Percentiles rank a stretch among this genome's conserved stretches.
Evolutionary conservation across 2,888 invertebrate genomes (phyloP).

Genomic region (Auanema sp.): DNA sequence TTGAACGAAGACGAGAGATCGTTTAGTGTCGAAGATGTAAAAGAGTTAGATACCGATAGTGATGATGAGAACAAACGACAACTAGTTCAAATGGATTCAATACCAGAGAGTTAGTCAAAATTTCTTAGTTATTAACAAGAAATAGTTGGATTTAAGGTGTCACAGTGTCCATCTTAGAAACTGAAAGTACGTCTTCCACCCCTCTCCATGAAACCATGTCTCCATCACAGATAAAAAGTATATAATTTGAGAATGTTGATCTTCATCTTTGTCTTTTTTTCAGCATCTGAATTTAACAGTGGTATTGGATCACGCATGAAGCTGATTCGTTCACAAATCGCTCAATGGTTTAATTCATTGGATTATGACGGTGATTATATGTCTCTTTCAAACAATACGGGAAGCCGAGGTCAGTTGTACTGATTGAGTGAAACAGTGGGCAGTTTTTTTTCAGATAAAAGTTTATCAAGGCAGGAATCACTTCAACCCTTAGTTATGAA

Average conservation of each 20-base stretch:
- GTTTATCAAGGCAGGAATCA: background rate
- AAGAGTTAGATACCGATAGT: too few species aligned
- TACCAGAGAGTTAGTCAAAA: conserved; percentile 58
- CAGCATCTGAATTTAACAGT: background rate
- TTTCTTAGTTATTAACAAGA: too few species aligned
- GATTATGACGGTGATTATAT: conserved; percentile 41
- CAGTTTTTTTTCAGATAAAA: conserved; percentile 18
- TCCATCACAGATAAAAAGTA: too few species aligned
- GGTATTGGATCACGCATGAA: conserved; percentile 8
- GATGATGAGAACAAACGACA: conserved; percentile 6
- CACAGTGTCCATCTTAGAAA: background rate
- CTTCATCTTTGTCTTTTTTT: background rate
- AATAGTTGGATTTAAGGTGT: background rate
- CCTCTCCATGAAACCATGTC: too few species aligned
- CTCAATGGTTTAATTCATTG: conserved; percentile 38
- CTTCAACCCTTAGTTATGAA: conserved; percentile 19
- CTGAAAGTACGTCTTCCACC: background rate
- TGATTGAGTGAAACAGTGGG: background rate
- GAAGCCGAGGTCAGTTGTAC: conserved; percentile 4
- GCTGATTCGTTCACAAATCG: conserved; percentile 21
- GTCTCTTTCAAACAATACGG: conserved; percentile 2
- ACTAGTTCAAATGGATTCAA: conserved; percentile 56
- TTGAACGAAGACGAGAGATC: background rate
- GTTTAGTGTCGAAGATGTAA: background rate
- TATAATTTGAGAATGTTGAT: too few species aligned